phyloP scores from a whole-genome alignment of 2,113 vertebrate species.

The Sminthopsis crassicaudata region DNA sequence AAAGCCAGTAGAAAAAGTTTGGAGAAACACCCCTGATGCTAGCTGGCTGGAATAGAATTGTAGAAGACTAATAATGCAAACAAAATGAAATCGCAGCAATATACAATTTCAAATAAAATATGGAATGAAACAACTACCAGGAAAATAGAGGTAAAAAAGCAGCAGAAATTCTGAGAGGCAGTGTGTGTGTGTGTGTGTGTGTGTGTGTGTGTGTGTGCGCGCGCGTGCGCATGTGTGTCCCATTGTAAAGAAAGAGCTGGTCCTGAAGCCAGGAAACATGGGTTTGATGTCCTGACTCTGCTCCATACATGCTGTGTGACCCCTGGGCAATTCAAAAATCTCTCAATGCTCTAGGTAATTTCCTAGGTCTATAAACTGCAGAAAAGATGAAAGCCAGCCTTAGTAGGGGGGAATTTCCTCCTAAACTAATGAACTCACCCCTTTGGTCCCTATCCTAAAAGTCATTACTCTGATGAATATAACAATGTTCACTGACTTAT shows the following conservation, averaged over 20 bases:
- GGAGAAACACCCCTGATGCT: background rate
- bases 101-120: background rate
- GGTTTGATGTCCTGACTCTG: background rate
- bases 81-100: background rate
- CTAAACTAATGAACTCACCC: background rate
- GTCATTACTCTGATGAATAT: background rate
- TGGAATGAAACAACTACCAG: background rate
- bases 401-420: background rate
- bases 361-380: background rate
- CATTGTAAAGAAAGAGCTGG: background rate
- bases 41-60: background rate
- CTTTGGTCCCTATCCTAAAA: background rate
- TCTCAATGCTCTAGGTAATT: background rate
- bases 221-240: too few relatives aligned
- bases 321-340: background rate
- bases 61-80: background rate
- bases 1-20: background rate
- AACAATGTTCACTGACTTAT: background rate
- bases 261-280: background rate
- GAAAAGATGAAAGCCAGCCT: background rate
- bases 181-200: too few relatives aligned
- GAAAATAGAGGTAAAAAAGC: background rate
- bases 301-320: background rate
- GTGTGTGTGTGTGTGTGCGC: too few relatives aligned
- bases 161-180: background rate